Conservation (phyloP, 2,113 vertebrate genomes). For the Limanda limanda region DNA sequence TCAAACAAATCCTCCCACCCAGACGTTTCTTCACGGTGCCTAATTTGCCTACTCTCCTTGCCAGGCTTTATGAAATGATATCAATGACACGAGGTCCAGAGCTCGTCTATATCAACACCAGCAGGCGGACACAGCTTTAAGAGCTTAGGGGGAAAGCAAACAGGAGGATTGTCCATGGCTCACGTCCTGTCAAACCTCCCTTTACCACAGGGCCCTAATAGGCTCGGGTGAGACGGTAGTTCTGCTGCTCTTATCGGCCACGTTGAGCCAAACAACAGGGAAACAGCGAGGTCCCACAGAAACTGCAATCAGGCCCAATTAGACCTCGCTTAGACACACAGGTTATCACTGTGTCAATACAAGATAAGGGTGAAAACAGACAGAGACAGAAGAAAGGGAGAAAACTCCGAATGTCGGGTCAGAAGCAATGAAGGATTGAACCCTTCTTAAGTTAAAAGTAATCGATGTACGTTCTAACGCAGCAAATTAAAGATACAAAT, state of each 20-base stretch:
- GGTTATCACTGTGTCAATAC: slow-evolving; percentile 36
- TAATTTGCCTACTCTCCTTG: slow-evolving; percentile 22
- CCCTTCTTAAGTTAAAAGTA: neutral
- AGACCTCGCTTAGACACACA: slow-evolving; percentile 1
- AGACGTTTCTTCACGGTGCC: neutral
- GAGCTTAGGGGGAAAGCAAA: slow-evolving; percentile 60
- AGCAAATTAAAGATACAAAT: too few relatives aligned
- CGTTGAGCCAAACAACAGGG: neutral
- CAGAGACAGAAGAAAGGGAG: neutral
- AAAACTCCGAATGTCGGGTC: neutral
- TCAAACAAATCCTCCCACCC: neutral
- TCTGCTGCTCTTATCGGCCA: neutral
- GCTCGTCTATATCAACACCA: slow-evolving; percentile 26
- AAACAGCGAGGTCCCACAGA: neutral
- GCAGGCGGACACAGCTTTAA: slow-evolving; percentile 48
- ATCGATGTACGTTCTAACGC: neutral
- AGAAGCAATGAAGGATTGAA: neutral
- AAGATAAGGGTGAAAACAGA: slow-evolving; percentile 36
- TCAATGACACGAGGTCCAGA: neutral
- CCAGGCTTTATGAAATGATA: slow-evolving; percentile 30
- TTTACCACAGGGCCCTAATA: slow-evolving; percentile 10
- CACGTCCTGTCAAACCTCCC: slow-evolving; percentile 7
- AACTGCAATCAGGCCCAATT: slow-evolving; percentile 12
- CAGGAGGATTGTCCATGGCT: slow-evolving; percentile 29
- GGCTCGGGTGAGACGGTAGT: slow-evolving; percentile 25